phyloP scores from a whole-genome alignment of 2,113 vertebrate species.

The Elanoides forficatus region DNA sequence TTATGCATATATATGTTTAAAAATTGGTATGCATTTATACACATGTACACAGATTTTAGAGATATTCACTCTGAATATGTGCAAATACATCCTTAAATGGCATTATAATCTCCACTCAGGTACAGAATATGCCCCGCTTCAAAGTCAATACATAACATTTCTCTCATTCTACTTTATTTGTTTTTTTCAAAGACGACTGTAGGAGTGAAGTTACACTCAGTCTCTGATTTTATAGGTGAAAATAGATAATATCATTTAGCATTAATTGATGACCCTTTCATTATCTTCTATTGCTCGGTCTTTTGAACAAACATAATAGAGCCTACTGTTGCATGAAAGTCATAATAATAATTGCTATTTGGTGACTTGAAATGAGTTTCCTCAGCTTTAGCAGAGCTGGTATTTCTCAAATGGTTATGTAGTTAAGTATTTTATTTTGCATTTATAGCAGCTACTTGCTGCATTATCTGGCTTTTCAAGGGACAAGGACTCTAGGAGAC shows the following conservation, averaged over 20 bases:
- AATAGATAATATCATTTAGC: neutral
- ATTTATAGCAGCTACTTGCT: neutral
- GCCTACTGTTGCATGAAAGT: neutral
- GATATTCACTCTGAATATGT: neutral
- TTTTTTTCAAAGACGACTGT: neutral
- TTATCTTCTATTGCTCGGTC: constrained; percentile 10
- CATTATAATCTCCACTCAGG: neutral
- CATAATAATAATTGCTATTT: neutral
- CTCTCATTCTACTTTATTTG: neutral
- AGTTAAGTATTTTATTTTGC: neutral
- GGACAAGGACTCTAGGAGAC: neutral
- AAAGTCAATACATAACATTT: neutral
- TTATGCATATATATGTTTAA: neutral
- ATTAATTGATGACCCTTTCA: neutral
- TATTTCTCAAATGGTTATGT: neutral
- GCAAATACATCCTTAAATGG: neutral
- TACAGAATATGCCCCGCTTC: neutral
- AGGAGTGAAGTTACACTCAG: neutral
- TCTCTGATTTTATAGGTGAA: neutral
- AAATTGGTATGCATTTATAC: neutral
- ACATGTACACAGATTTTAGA: neutral
- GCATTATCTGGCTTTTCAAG: neutral
- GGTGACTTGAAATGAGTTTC: neutral
- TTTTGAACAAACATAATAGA: constrained; percentile 15
- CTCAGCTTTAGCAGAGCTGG: neutral